phyloP scores from a whole-genome alignment of 2,113 vertebrate genomes.

The Prinia subflava region DNA sequence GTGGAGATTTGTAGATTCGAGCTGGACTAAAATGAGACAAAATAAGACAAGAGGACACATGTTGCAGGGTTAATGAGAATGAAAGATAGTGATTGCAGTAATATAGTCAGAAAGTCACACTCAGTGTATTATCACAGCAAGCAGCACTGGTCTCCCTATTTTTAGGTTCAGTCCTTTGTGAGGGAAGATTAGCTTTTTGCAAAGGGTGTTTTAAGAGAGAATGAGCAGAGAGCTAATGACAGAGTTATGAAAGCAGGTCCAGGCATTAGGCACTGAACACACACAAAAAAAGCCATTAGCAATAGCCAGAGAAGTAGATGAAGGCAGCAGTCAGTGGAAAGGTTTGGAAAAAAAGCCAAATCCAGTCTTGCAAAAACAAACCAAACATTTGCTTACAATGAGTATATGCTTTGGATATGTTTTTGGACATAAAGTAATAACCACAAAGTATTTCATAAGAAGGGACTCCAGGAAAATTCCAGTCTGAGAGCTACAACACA shows the following conservation, averaged over 20 bases:
- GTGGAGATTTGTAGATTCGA: neutral
- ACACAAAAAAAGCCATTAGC: neutral
- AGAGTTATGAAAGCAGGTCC: neutral
- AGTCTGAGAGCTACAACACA: neutral
- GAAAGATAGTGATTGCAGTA: neutral
- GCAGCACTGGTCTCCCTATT: neutral
- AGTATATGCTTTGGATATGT: neutral
- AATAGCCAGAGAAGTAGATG: neutral
- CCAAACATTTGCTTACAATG: neutral
- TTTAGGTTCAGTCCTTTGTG: neutral
- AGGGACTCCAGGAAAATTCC: neutral
- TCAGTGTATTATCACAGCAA: neutral
- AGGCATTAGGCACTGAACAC: neutral
- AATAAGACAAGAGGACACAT: neutral
- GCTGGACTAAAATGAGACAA: neutral
- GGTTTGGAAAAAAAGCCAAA: neutral
- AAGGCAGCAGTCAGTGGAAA: neutral
- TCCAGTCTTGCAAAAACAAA: neutral
- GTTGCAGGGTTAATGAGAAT: constrained; percentile 4
- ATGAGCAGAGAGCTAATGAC: neutral
- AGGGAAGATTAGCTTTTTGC: neutral
- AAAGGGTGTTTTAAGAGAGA: neutral
- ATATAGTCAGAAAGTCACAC: neutral
- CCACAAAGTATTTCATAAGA: neutral
- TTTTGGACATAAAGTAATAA: neutral